Conservation (phyloP, 2,113 vertebrate species). For the Chinchilla lanigera region DNA sequence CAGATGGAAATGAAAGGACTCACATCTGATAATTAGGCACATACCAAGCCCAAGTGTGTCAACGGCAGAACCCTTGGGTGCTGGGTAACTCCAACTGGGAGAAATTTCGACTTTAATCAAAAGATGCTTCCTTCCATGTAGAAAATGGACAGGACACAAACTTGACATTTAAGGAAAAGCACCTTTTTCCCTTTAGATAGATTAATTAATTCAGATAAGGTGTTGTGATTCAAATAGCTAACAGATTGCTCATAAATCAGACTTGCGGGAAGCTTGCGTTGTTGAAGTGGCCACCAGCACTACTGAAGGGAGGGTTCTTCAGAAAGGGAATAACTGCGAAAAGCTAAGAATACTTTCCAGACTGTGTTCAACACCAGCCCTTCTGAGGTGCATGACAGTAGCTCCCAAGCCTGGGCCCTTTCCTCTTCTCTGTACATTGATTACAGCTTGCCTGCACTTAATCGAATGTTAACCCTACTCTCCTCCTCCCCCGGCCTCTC, state of each 20-base stretch:
- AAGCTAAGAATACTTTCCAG: background rate
- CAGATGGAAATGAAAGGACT: background rate
- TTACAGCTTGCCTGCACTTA: constrained; percentile 62
- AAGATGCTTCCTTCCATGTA: constrained; percentile 54
- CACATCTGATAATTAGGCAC: constrained; percentile 59
- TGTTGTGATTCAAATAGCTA: constrained; percentile 80
- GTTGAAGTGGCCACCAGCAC: constrained; percentile 71
- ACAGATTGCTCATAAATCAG: constrained; percentile 80
- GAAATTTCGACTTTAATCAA: constrained; percentile 76
- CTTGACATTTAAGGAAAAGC: constrained; percentile 75
- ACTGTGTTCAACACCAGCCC: constrained; percentile 61
- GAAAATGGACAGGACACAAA: constrained; percentile 68
- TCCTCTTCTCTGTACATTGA: constrained; percentile 57
- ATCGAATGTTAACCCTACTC: background rate
- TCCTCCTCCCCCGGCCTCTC: fast-evolving
- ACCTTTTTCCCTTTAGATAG: constrained; percentile 32
- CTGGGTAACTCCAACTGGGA: constrained; percentile 22
- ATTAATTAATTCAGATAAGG: constrained; percentile 79
- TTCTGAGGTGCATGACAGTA: constrained; percentile 54
- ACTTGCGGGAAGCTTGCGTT: constrained; percentile 72
- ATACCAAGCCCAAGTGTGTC: constrained; percentile 13
- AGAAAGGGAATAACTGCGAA: background rate
- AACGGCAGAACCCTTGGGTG: constrained; percentile 12
- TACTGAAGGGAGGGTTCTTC: constrained; percentile 65
- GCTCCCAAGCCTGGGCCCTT: constrained; percentile 48